These are phyloP conservation scores for Eurytoma californica DNA, from an alignment of 2,888 invertebrate genomes.

Conservation along the genomic window DNA sequence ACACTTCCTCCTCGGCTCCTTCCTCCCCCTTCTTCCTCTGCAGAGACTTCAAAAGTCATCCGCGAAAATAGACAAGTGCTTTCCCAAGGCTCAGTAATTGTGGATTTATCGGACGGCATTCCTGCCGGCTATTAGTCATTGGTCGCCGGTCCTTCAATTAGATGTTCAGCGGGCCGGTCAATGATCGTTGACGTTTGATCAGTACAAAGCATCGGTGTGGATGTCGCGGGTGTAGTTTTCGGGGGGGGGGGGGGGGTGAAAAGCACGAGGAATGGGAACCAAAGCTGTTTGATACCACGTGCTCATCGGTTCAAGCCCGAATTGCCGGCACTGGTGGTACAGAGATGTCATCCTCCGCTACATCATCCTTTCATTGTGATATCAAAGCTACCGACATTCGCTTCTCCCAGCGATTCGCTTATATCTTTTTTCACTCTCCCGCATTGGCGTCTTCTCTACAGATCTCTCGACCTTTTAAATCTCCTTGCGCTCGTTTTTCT, in stretches of 20 bases:
- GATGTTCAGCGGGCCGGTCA: background rate
- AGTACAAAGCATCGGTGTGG: conserved; percentile 9
- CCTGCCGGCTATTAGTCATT: background rate
- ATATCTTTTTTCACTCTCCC: conserved; percentile 15
- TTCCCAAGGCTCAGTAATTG: background rate
- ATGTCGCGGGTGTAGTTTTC: background rate
- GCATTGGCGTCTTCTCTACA: background rate
- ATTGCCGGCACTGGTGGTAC: background rate
- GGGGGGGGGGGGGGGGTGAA: too few species aligned
- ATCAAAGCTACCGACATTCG: conserved; percentile 50
- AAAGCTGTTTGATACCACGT: conserved; percentile 40
- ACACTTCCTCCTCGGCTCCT: background rate
- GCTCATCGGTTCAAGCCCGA: background rate
- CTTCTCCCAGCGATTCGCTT: conserved; percentile 43
- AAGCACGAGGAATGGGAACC: too few species aligned
- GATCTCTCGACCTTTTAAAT: conserved; percentile 26
- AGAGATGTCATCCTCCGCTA: background rate
- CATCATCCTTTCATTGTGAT: conserved; percentile 51
- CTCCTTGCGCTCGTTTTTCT: conserved; percentile 19
- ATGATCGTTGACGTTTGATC: background rate
- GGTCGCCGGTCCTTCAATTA: conserved; percentile 19
- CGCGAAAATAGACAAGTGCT: conserved; percentile 41
- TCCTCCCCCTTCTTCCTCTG: background rate
- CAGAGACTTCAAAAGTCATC: conserved; percentile 36
- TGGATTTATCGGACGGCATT: background rate